Base-by-base conservation (phyloP, 2,888 invertebrate species). In the Volucella inflata region DNA sequence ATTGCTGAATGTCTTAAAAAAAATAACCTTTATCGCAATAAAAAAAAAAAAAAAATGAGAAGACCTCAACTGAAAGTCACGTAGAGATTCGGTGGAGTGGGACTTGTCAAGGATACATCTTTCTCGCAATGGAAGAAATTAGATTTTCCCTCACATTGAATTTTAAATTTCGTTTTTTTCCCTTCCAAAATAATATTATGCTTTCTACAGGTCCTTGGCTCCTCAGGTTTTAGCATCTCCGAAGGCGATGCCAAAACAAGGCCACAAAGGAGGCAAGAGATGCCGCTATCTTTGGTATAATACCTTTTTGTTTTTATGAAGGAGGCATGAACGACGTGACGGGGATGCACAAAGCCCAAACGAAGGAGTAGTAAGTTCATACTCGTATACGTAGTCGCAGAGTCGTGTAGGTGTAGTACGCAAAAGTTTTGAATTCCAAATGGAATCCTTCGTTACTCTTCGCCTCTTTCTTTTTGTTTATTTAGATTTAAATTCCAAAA, bases 91-190 rank as follows among this genome's bases (percentile, higher is more conserved):
- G 1, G 0, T 6, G 30, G 6, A 30, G 30, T 30, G 6, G 30
- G 6, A 30, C 30, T 6, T 30, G 0, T 4, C 6, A 30, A 30
- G 30, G 30, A 30, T 30, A 30, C 30, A 4, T 6, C 30, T 30
- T 17, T 38, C 17, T 9, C 48, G 44, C n/a, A 50, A 8, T 48
- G 17, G 42, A 16, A 38, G 59, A 74, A 83, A 78, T 64, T 44
- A 68, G 78, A 68, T 74, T 83, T 74, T 68, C 78, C 62, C 40
- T 57, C 46, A 78, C 68, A 78, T 74, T 82, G 78, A 77, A 77
- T 82, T 82, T 82, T 67, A 77, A 77, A 82, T 62, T 83, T 74
- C 4, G 30, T 6, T 30, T 30, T 30, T 30, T 74, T 78, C 68
- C 0, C 6, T 30, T 30, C 6, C 30, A 30, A 64, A 83, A 78